phyloP scores from a whole-genome alignment of 2,888 invertebrate species.

The Orgyia antiqua region DNA sequence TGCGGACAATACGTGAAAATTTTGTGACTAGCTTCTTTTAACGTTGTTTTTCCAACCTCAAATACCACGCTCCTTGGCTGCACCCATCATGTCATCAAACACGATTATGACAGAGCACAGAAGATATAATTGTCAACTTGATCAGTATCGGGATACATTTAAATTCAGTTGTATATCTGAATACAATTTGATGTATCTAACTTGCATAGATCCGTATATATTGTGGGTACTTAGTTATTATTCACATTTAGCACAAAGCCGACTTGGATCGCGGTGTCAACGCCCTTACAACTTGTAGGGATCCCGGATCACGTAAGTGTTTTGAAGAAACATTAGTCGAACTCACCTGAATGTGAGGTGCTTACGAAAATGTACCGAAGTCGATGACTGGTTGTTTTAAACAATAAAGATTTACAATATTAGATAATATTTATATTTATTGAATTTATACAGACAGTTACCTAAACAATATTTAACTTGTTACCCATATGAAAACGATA shows the following conservation, averaged over 20 bases:
- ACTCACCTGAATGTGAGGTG: constrained; percentile 5
- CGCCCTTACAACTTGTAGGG: constrained; percentile 34
- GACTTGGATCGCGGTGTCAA: constrained; percentile 44
- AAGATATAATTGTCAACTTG: constrained; percentile 4
- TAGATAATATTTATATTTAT: no score
- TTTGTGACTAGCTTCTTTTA: no score
- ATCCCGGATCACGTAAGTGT: constrained; percentile 27
- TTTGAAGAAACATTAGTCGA: constrained; percentile 10
- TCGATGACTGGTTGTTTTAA: no score
- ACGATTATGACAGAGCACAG: no score
- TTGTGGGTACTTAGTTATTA: constrained; percentile 60
- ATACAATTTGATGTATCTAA: constrained; percentile 38
- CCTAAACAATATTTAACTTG: no score
- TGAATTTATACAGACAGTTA: no score
- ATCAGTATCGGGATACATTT: constrained; percentile 36
- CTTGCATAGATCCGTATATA: constrained; percentile 38
- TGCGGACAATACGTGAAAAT: no score
- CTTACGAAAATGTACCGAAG: constrained; percentile 2
- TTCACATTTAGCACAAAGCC: constrained; percentile 61
- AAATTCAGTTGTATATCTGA: constrained; percentile 52
- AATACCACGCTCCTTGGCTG: no score
- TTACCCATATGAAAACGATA: no score
- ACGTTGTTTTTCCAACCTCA: no score
- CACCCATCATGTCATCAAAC: no score
- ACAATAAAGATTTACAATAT: no score